Base-by-base conservation (phyloP, 2,888 invertebrate genomes). In the Nemotelus nigrinus region DNA sequence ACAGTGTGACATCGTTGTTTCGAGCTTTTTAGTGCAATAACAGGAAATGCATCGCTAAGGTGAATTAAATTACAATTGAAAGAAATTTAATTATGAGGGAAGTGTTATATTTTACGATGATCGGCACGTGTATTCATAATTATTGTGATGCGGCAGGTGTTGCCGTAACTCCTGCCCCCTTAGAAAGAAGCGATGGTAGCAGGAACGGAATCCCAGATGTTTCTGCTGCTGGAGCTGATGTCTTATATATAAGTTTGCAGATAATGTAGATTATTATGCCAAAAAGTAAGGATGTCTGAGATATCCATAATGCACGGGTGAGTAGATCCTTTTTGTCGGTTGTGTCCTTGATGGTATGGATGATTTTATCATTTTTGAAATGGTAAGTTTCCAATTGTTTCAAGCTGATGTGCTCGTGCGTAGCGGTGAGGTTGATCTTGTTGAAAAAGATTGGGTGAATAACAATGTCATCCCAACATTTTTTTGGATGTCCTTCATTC, bases 151-250 rank as follows among this genome's bases (percentile, higher is more conserved):
- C 25, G 7, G 58, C 25, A 58, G 58, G 58, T n/a, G 58, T 58
- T 58, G 25, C 58, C 25, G 58, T 58, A 58, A 58, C 58, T 58
- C 58, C 10, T 58, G 2, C 58, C 58, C 58, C 63, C 58, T 25
- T 58, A n/a, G 58, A 58, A 58, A 58, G 1, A 5, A 58, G 2
- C 58, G 58, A 58, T n/a, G 58, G 8, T n/a, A 58, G 58, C 25
- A 5, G 58, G 25, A 58, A 58, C 25, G 58, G 58, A 58, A 58
- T 25, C 25, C 25, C 58, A 1, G 58, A 58, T 58, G 58, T 53
- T 53, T 53, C 58, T n/a, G 58, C 5, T 10, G 25, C 58, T 58
- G 58, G 58, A 10, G 58, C 7, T 58, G 58, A n/a, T 58, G 58
- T n/a, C 2, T 53, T 53, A 1, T 1, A 58, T 58, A 10, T 58